phyloP scores from a whole-genome alignment of 2,113 vertebrate genomes.

The Cottus gobio region DNA sequence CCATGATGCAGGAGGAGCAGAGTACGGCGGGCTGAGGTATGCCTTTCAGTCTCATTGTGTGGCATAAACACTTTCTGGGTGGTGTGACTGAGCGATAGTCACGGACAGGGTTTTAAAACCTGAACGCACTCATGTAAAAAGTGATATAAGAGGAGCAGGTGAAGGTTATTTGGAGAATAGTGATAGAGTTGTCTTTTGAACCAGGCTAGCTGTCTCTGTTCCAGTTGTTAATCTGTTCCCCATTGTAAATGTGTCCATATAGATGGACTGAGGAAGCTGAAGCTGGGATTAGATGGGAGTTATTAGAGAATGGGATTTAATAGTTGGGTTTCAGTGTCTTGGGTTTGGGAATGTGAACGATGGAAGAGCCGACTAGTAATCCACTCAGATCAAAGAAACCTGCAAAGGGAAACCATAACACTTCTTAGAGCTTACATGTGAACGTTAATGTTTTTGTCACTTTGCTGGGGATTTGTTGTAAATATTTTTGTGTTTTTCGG shows the following conservation, averaged over 20 bases:
- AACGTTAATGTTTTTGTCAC: conserved; percentile 49
- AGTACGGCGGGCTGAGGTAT: background rate
- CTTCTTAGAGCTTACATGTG: conserved; percentile 26
- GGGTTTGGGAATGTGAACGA: conserved; percentile 20
- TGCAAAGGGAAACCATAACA: conserved; percentile 25
- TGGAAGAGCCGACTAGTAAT: background rate
- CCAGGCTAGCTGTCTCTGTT: conserved; percentile 13
- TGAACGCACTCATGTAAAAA: background rate
- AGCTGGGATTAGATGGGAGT: background rate
- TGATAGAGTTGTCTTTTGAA: conserved; percentile 14
- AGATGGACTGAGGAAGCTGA: conserved; percentile 23
- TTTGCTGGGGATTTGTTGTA: conserved; percentile 62
- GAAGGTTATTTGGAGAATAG: conserved; percentile 40
- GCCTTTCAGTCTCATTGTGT: conserved; percentile 25
- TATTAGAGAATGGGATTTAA: conserved; percentile 1
- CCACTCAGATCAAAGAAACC: conserved; percentile 27
- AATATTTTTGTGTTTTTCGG: conserved; percentile 62
- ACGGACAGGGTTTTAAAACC: conserved; percentile 25
- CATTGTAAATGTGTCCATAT: conserved; percentile 33
- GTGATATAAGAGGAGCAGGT: conserved; percentile 53
- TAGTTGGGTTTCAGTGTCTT: conserved; percentile 6
- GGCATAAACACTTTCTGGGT: conserved; percentile 1
- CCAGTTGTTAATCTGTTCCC: conserved; percentile 20
- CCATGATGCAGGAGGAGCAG: conserved; percentile 43
- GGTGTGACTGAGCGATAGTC: conserved; percentile 5